Conservation (phyloP, 2,888 invertebrate species). For the Drosophila melanocephala region DNA sequence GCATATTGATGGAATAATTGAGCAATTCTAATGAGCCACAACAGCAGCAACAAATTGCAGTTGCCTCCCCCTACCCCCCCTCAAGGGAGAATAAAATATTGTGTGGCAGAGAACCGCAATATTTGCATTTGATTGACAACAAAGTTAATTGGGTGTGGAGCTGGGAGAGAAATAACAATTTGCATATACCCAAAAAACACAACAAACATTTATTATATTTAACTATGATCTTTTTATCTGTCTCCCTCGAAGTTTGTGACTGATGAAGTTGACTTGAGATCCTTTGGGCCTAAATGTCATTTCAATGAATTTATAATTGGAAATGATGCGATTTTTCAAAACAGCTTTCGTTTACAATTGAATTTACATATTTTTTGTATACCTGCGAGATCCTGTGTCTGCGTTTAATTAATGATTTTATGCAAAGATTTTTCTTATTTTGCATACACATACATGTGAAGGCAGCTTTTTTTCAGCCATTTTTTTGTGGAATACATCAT, state of each 20-base stretch:
- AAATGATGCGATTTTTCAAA: constrained; percentile 59
- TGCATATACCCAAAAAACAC: constrained; percentile 52
- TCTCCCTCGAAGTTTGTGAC: constrained; percentile 49
- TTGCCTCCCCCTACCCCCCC: constrained; percentile 14
- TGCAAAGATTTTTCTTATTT: constrained; percentile 68
- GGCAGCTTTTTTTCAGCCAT: constrained; percentile 32
- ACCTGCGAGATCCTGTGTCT: constrained; percentile 42
- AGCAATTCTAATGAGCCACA: constrained; percentile 82
- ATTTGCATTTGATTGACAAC: constrained; percentile 81
- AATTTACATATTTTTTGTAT: constrained; percentile 70
- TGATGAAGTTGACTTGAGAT: constrained; percentile 61
- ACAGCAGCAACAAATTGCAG: constrained; percentile 72
- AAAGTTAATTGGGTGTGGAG: constrained; percentile 81
- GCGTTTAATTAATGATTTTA: constrained; percentile 82
- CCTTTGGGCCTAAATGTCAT: constrained; percentile 74
- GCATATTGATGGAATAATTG: constrained; percentile 84
- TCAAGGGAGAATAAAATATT: constrained; percentile 7
- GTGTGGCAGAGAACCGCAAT: constrained; percentile 66
- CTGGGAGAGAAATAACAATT: constrained; percentile 52
- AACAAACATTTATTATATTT: constrained; percentile 76
- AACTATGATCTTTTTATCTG: constrained; percentile 47
- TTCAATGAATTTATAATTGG: constrained; percentile 81
- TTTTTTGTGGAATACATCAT: constrained; percentile 55
- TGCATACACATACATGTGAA: constrained; percentile 62
- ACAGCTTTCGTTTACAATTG: constrained; percentile 32